Evolutionary conservation across 2,113 vertebrate genomes (phyloP).

Genomic region (Microcebus ravelobensis): DNA sequence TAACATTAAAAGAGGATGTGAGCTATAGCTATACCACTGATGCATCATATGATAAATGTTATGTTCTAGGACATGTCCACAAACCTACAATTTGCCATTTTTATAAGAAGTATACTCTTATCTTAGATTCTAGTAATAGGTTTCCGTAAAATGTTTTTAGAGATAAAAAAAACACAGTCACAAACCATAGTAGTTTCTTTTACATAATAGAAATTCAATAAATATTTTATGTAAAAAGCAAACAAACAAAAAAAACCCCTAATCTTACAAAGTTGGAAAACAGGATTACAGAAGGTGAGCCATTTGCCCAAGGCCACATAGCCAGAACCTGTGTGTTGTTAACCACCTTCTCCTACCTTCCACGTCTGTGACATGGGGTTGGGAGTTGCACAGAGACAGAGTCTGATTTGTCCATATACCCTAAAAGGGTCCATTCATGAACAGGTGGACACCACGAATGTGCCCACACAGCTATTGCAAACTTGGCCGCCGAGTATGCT

Average conservation of each 20-base stretch:
- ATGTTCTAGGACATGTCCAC: background rate
- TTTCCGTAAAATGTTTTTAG: conserved; percentile 26
- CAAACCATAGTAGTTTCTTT: background rate
- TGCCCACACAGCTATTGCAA: background rate
- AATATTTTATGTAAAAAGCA: background rate
- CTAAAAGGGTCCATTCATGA: background rate
- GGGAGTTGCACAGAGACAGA: background rate
- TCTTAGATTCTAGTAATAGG: background rate
- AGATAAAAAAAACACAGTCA: background rate
- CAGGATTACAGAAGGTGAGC: background rate
- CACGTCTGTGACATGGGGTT: background rate
- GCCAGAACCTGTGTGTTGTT: background rate
- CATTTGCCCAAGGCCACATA: background rate
- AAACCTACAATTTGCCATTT: background rate
- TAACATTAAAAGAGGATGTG: background rate
- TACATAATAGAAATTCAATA: conserved; percentile 1
- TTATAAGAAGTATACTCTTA: background rate
- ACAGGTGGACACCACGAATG: background rate
- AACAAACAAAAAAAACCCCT: no score
- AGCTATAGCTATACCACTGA: background rate
- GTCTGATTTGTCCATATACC: background rate
- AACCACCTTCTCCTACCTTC: background rate
- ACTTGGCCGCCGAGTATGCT: background rate
- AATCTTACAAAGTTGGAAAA: background rate
- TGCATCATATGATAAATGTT: background rate